Conservation (phyloP, 1,140 invertebrate species). For the Oreohelix idahoensis region DNA sequence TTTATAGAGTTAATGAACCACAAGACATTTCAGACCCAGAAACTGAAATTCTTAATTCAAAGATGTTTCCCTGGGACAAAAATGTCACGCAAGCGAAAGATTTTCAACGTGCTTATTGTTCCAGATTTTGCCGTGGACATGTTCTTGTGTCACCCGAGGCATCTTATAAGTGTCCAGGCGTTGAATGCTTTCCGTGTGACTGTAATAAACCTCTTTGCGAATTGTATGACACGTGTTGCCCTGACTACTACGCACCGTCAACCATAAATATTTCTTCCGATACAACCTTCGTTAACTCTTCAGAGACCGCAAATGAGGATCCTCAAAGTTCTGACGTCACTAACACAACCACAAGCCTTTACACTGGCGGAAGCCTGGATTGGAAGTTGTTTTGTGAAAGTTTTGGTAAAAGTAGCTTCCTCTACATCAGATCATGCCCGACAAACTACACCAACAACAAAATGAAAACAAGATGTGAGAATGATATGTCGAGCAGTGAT, state of each 20-base stretch:
- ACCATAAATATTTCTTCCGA: not conserved
- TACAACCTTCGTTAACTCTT: not conserved
- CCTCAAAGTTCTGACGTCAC: not conserved
- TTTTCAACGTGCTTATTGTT: not conserved
- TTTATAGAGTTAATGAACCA: too few species aligned
- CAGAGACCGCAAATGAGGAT: not conserved
- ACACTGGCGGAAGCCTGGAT: too few species aligned
- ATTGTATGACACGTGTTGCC: conserved; percentile 11
- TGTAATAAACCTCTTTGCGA: conserved; percentile 7
- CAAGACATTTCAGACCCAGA: too few species aligned
- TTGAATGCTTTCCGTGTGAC: conserved; percentile 17
- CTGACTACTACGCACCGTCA: not conserved
- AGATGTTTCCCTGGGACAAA: too few species aligned
- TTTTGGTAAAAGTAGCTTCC: not conserved
- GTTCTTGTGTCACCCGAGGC: not conserved
- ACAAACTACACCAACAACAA: not conserved
- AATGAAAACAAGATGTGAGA: not conserved
- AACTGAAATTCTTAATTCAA: too few species aligned
- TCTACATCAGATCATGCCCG: not conserved
- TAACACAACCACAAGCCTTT: not conserved
- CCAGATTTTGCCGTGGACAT: not conserved
- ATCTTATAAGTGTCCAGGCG: not conserved
- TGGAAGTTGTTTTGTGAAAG: not conserved
- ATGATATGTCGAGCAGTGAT: not conserved
- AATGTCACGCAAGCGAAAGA: not conserved